Evolutionary conservation across 2,888 invertebrate species (phyloP).

Genomic region (Azorinus chamasolen): DNA sequence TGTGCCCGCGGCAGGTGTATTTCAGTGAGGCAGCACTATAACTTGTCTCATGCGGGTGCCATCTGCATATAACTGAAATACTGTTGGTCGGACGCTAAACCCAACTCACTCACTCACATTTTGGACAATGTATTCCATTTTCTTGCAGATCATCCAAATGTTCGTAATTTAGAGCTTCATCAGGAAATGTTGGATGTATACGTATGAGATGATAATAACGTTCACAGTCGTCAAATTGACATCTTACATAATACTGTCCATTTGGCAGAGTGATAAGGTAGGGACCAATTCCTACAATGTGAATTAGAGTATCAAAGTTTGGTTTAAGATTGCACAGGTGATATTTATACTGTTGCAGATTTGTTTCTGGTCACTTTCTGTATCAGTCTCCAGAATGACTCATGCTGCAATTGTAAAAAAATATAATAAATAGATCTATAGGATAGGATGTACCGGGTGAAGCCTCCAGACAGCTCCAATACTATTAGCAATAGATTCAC

Average conservation of each 20-base stretch:
- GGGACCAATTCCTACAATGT: constrained; percentile 20
- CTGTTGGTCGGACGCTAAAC: too few relatives aligned
- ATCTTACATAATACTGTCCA: constrained; percentile 33
- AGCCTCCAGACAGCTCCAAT: too few relatives aligned
- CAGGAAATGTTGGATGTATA: constrained; percentile 30
- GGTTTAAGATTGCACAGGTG: constrained; percentile 32
- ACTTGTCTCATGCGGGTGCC: too few relatives aligned
- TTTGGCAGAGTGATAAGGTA: constrained; percentile 17
- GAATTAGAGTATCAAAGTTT: constrained; percentile 18
- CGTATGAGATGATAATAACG: constrained; percentile 34
- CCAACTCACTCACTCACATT: too few relatives aligned
- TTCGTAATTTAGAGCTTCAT: constrained; percentile 19
- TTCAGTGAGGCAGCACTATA: too few relatives aligned
- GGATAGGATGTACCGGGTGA: too few relatives aligned
- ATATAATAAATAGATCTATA: too few relatives aligned
- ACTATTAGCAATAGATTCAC: too few relatives aligned
- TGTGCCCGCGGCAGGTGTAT: too few relatives aligned
- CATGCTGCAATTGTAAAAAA: too few relatives aligned
- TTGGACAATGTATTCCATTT: constrained; percentile 40
- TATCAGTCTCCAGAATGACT: too few relatives aligned
- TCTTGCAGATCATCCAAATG: constrained; percentile 22
- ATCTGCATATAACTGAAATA: too few relatives aligned
- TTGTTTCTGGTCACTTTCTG: constrained; percentile 33
- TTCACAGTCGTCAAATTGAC: constrained; percentile 34
- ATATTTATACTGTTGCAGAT: constrained; percentile 22